Conservation (phyloP, 2,888 invertebrate genomes). For the Leucania comma region DNA sequence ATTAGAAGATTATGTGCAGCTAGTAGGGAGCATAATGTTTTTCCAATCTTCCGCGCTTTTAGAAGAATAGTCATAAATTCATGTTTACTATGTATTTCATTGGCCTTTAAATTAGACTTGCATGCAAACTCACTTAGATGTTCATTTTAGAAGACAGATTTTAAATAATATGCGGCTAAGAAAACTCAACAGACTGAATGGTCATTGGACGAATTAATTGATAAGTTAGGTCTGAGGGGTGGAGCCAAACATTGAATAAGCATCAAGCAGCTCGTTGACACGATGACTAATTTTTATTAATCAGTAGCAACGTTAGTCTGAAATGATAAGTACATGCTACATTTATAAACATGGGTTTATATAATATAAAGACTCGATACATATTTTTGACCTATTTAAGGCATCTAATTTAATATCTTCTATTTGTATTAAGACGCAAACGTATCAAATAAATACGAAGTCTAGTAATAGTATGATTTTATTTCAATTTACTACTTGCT, state of each 20-base stretch:
- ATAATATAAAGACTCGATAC: slow-evolving; percentile 23
- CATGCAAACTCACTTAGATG: slow-evolving; percentile 41
- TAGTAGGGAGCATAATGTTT: slow-evolving; percentile 52
- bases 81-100: slow-evolving; percentile 28
- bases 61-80: slow-evolving; percentile 23
- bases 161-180: not conserved
- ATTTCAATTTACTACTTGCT: slow-evolving; percentile 30
- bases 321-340: slow-evolving; percentile 1
- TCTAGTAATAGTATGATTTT: slow-evolving; percentile 14
- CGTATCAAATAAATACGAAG: slow-evolving; percentile 38
- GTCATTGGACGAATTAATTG: slow-evolving; percentile 9
- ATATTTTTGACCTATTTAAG: slow-evolving; percentile 20
- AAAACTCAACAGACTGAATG: not conserved
- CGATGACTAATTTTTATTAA: not conserved
- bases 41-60: slow-evolving; percentile 48
- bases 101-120: slow-evolving; percentile 35
- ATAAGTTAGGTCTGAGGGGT: not conserved
- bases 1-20: slow-evolving; percentile 33
- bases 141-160: slow-evolving; percentile 5
- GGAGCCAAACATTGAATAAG: not conserved
- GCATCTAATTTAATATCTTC: slow-evolving; percentile 41
- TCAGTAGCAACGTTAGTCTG: not conserved
- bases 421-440: slow-evolving; percentile 7
- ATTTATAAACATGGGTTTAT: slow-evolving; percentile 8
- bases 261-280: not conserved